Conservation (phyloP, 2,797 vertebrate species). For the Sylvia borin region DNA sequence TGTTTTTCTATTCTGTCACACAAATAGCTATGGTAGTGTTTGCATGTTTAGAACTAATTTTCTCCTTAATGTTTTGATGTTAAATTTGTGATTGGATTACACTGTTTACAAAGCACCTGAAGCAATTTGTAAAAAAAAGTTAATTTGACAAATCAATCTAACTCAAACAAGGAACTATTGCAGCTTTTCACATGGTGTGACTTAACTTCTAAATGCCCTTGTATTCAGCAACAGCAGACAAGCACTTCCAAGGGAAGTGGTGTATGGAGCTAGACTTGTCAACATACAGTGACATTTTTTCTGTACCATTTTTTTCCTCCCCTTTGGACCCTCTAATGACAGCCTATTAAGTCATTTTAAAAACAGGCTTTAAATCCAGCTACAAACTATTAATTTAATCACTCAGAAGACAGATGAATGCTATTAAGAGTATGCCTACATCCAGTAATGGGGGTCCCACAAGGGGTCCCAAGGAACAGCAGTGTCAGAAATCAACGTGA, state of each 20-base stretch:
- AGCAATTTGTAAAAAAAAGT: neutral
- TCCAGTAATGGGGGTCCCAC: neutral
- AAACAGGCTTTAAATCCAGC: neutral
- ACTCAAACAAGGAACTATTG: neutral
- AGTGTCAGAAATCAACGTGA: neutral
- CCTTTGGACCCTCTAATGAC: neutral
- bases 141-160: neutral
- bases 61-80: neutral
- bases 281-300: neutral
- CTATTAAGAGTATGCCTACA: neutral
- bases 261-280: neutral
- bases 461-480: neutral
- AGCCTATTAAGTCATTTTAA: neutral
- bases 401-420: neutral
- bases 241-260: neutral
- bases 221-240: neutral
- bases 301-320: neutral
- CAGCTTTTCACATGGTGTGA: neutral
- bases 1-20: neutral
- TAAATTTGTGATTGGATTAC: neutral
- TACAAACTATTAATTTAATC: neutral
- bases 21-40: neutral
- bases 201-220: neutral
- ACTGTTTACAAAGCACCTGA: neutral
- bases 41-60: neutral